Evolutionary conservation across 1,140 invertebrate species (phyloP), one percentile per base, ranked within the genome.

Genomic region (Philotrypesis tridentata): DNA sequence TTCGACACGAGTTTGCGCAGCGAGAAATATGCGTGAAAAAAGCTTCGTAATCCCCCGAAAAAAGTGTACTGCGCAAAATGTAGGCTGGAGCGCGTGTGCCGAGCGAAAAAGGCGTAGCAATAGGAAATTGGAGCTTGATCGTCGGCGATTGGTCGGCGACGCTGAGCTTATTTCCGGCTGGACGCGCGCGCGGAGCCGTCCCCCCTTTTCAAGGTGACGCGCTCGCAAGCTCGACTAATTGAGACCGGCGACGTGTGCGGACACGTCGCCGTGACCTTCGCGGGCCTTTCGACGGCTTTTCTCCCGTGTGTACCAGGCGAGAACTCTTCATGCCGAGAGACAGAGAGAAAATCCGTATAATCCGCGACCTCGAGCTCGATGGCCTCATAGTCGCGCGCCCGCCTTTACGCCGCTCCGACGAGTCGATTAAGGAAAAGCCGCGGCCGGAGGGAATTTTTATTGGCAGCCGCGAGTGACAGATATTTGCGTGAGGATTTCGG

Each of bases 81-180:
- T n/a, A n/a, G n/a, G n/a, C n/a, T n/a, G n/a, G n/a, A n/a, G n/a
- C n/a, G n/a, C n/a, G n/a, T n/a, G n/a, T n/a, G n/a, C n/a, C n/a
- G n/a, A n/a, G n/a, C 33, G 9, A 3, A 37, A 3, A 37, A 21
- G 43, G 25, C 27, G 11, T n/a, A 60, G 11, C 60, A 37, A 9
- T 37, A 37, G 74, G 74, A 76, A 76, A 76, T 76, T 33, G 60
- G 29, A 63, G 29, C 27, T 65, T 73, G 31, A 73, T 73, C 23
- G 25, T 17, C 27, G 40, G 2, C 60, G 60, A 76, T 76, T 76
- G 60, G 74, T n/a, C 60, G 40, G 74, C 25, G n/a, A n/a, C n/a
- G n/a, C 74, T 48, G 8, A 14, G 9, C 8, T 37, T 33, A 76
- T 63, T 74, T 74, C 43, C 68, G 55, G 60, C n/a, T n/a, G n/a